These are phyloP conservation scores for Polyodon spathula DNA, from an alignment of 2,113 vertebrate species.

Conservation along the genomic window DNA sequence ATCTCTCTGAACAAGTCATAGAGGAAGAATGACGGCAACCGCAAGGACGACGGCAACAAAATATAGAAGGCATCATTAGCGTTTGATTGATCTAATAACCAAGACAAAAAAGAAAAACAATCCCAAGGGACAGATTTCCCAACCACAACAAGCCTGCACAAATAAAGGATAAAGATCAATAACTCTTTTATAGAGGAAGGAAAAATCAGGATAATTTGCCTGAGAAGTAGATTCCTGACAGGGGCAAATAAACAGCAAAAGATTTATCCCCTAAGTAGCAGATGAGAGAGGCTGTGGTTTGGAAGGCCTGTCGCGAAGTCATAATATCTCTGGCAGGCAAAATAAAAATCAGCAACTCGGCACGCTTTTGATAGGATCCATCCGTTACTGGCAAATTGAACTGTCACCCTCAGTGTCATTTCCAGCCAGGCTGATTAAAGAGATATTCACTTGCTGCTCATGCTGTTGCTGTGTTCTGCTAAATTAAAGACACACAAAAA, in stretches of 20 bases:
- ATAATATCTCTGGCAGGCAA: constrained; percentile 67
- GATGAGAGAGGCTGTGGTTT: constrained; percentile 44
- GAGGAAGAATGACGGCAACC: constrained; percentile 19
- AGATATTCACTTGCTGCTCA: constrained; percentile 79
- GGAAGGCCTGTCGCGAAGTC: constrained; percentile 42
- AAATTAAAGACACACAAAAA: constrained; percentile 55
- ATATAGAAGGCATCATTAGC: constrained; percentile 20
- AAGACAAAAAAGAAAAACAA: constrained; percentile 42
- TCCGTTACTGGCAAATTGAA: constrained; percentile 95
- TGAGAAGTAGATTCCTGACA: constrained; percentile 53
- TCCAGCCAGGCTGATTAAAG: constrained; percentile 82
- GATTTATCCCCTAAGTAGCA: constrained; percentile 61
- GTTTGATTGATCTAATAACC: constrained; percentile 51
- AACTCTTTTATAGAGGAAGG: constrained; percentile 37
- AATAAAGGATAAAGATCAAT: constrained; percentile 62
- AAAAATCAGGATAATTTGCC: constrained; percentile 42
- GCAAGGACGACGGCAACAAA: constrained; percentile 24
- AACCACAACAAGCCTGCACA: constrained; percentile 47
- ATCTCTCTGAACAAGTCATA: constrained; percentile 21
- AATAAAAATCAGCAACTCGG: constrained; percentile 65
- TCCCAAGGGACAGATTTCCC: constrained; percentile 44
- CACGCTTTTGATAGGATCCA: constrained; percentile 69
- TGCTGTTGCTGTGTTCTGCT: constrained; percentile 56
- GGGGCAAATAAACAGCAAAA: constrained; percentile 42
- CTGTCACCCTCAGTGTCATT: constrained; percentile 85